Evolutionary conservation across 2,797 vertebrate genomes (phyloP).

Genomic region (Borostomias antarcticus): DNA sequence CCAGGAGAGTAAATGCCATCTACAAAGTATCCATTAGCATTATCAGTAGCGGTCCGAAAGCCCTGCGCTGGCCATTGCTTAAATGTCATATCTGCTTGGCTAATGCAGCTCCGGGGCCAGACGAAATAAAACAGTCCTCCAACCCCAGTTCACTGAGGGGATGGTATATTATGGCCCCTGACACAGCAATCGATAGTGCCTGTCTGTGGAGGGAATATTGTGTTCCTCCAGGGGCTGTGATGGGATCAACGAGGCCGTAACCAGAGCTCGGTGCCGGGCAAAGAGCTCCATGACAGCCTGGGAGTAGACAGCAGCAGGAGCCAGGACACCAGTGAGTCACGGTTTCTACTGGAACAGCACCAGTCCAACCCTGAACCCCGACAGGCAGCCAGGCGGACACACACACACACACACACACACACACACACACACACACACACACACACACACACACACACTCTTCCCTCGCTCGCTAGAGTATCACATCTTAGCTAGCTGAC

Average conservation of each 20-base stretch:
- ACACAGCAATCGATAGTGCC: constrained; percentile 74
- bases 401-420: constrained; percentile 12
- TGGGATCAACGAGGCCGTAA: constrained; percentile 54
- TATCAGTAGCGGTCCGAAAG: constrained; percentile 52
- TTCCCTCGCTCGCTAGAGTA: constrained; percentile 48
- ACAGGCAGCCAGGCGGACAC: too few relatives aligned
- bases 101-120: constrained; percentile 27
- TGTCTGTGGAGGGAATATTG: constrained; percentile 67
- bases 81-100: constrained; percentile 69
- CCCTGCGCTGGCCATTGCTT: constrained; percentile 48
- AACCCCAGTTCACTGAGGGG: constrained; percentile 55
- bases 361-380: too few relatives aligned
- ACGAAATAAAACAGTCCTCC: constrained; percentile 54
- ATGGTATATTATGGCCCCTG: constrained; percentile 69
- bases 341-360: constrained; percentile 43
- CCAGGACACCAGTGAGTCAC: constrained; percentile 46
- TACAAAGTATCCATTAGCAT: constrained; percentile 73
- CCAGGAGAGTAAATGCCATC: constrained; percentile 70
- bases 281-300: constrained; percentile 42
- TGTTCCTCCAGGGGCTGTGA: constrained; percentile 50
- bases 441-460: constrained; percentile 24
- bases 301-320: constrained; percentile 10
- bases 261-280: constrained; percentile 49
- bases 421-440: constrained; percentile 24
- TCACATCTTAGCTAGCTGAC: constrained; percentile 26